phyloP scores from a whole-genome alignment of 2,797 vertebrate genomes.

The Mus caroli region DNA sequence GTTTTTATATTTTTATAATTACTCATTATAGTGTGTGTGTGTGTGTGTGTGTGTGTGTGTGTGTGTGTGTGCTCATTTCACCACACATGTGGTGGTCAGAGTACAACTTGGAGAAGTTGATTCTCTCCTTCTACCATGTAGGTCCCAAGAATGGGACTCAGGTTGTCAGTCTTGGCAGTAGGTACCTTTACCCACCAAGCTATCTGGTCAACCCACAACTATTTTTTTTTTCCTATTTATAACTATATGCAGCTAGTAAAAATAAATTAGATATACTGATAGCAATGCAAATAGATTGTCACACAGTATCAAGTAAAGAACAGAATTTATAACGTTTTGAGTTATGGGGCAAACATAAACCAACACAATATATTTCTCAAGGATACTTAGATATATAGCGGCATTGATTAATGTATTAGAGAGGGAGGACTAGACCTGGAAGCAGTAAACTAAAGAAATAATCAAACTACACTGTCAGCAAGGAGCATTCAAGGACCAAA shows the following conservation, averaged over 20 bases:
- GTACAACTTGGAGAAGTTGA: not conserved
- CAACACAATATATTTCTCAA: constrained; percentile 41
- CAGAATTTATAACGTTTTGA: constrained; percentile 53
- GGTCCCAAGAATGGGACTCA: not conserved
- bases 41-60: not conserved
- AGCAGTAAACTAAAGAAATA: not conserved
- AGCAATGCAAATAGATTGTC: constrained; percentile 41
- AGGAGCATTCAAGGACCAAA: not conserved
- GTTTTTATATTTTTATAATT: not conserved
- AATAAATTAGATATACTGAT: constrained; percentile 58
- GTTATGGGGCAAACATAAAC: constrained; percentile 41
- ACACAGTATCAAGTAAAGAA: constrained; percentile 13
- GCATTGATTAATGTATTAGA: constrained; percentile 39
- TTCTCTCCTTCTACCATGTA: not conserved
- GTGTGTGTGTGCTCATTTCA: not conserved
- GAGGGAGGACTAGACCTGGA: not conserved
- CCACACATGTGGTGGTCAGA: not conserved
- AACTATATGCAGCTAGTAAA: not conserved
- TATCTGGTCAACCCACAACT: not conserved
- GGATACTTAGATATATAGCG: not conserved
- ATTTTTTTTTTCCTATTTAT: not conserved
- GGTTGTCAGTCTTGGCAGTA: not conserved
- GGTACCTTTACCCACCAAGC: not conserved
- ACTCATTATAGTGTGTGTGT: not conserved
- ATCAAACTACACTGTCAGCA: not conserved